Evolutionary conservation across 2,888 invertebrate genomes (phyloP).

Genomic region (Morpho helenor): DNA sequence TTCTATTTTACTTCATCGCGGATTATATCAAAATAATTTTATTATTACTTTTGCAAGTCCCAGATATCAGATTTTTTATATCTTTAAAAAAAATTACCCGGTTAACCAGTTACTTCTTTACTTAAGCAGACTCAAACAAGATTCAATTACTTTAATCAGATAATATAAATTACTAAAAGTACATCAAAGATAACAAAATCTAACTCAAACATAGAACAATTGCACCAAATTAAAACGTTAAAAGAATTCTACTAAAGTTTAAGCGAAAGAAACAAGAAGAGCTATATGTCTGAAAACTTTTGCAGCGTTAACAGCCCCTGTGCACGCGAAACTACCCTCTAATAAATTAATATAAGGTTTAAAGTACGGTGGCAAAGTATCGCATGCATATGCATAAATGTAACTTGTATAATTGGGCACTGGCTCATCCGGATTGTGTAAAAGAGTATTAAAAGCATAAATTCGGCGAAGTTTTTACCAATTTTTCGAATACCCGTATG

Average conservation of each 20-base stretch:
- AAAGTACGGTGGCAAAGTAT: not conserved
- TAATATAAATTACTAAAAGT: no score
- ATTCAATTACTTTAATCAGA: no score
- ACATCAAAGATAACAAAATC: not conserved
- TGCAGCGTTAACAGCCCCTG: not conserved
- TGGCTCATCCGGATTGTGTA: constrained; percentile 21
- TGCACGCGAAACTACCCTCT: not conserved
- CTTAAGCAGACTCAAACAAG: no score
- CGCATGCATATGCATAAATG: constrained; percentile 20
- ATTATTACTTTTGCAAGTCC: no score
- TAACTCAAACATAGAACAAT: constrained; percentile 1
- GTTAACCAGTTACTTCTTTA: no score
- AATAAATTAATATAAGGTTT: not conserved
- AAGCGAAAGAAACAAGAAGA: constrained; percentile 9
- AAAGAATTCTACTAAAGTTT: constrained; percentile 1
- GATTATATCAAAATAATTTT: no score
- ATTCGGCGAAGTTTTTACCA: constrained; percentile 22
- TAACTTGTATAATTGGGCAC: constrained; percentile 25
- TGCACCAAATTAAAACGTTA: constrained; percentile 8
- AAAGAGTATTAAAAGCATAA: constrained; percentile 29
- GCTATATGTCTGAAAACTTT: constrained; percentile 4
- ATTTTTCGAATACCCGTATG: constrained; percentile 22
- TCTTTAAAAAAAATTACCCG: no score
- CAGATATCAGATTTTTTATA: no score
- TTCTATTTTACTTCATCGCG: no score